Percentiles rank a stretch among this genome's conserved stretches.
These are phyloP conservation scores for Sphaeridia pumilis DNA, from an alignment of 2,888 invertebrate species.

Conservation along the genomic window DNA sequence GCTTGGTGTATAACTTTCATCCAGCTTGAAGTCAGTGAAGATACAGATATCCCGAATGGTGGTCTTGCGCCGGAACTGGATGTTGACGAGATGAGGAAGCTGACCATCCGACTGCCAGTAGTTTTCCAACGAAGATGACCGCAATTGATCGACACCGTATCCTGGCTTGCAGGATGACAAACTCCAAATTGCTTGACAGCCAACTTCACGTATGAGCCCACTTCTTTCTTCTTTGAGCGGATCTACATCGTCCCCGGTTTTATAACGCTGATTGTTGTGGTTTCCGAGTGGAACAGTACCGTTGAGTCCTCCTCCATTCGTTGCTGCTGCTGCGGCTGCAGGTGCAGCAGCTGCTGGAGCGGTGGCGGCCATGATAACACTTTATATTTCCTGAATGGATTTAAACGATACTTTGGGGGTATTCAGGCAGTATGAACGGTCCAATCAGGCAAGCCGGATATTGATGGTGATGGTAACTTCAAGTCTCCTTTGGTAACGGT, in stretches of 20 bases:
- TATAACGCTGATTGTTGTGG: constrained; percentile 16
- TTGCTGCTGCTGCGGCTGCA: constrained; percentile 12
- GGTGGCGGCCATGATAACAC: too few species aligned
- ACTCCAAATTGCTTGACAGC: constrained; percentile 91
- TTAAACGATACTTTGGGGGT: too few species aligned
- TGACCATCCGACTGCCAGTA: constrained; percentile 99
- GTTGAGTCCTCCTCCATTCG: background rate
- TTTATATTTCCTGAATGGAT: too few species aligned
- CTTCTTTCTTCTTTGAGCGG: constrained; percentile 50
- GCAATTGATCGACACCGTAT: constrained; percentile 91
- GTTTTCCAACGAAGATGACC: constrained; percentile 91
- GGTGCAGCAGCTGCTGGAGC: constrained; percentile 4
- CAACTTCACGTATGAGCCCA: constrained; percentile 66
- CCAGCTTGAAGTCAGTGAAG: constrained; percentile 94
- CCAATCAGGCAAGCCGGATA: background rate
- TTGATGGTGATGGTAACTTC: background rate
- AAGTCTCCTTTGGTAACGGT: constrained; percentile 17
- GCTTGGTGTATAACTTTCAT: constrained; percentile 98
- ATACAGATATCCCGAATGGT: constrained; percentile 90
- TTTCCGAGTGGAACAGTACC: background rate
- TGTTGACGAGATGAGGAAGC: constrained; percentile 91
- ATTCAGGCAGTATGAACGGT: too few species aligned
- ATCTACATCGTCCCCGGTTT: constrained; percentile 42
- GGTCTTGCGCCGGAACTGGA: constrained; percentile 90
- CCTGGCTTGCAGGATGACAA: constrained; percentile 97